Conservation (phyloP, 2,888 invertebrate genomes). For the Pyrgus malvae region DNA sequence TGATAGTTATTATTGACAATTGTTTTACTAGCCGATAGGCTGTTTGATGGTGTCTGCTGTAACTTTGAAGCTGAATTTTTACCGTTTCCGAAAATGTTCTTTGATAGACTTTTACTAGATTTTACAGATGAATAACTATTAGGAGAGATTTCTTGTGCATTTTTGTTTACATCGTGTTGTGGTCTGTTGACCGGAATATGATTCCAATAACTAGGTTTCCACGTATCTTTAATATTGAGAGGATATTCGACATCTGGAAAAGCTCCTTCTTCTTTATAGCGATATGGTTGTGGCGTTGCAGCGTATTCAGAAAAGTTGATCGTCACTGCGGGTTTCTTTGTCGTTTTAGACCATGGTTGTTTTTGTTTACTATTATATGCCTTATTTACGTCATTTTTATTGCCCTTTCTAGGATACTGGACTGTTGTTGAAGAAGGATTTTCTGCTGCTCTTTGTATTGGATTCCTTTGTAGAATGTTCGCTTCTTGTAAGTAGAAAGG, state of each 20-base stretch:
- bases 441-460: not conserved
- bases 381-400: slow-evolving; percentile 11
- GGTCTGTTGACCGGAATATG: not conserved
- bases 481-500: slow-evolving; percentile 26
- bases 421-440: not conserved
- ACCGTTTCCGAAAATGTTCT: no score
- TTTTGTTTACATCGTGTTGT: not conserved
- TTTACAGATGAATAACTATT: not conserved
- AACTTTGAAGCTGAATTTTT: no score
- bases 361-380: not conserved
- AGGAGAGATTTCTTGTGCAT: not conserved
- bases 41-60: not conserved
- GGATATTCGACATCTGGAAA: slow-evolving; percentile 70
- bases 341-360: slow-evolving; percentile 35
- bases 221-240: slow-evolving; percentile 51
- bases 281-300: slow-evolving; percentile 4
- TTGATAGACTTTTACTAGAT: no score
- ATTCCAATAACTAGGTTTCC: slow-evolving; percentile 56
- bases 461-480: slow-evolving; percentile 13
- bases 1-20: not conserved
- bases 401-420: not conserved
- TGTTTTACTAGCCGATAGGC: no score
- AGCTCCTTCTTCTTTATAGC: slow-evolving; percentile 36
- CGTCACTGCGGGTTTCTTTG: slow-evolving; percentile 30
- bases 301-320: slow-evolving; percentile 25